phyloP scores from a whole-genome alignment of 1,140 invertebrate species.

The Pollicipes pollicipes region DNA sequence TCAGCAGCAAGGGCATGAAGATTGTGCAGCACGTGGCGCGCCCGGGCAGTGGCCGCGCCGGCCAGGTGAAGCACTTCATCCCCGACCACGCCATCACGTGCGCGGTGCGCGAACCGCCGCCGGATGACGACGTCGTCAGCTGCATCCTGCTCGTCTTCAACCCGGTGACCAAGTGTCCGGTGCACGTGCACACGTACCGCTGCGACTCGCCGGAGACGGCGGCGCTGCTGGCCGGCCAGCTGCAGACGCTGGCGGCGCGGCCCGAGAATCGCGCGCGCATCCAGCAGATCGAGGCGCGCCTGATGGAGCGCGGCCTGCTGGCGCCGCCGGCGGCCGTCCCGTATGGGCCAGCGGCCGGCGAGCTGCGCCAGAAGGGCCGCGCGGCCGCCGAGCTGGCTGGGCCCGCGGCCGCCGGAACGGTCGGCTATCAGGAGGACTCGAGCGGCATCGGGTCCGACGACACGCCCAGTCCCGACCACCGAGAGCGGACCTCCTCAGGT shows the following conservation, averaged over 20 bases:
- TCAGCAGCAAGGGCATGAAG: conserved; percentile 82
- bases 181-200: conserved; percentile 86
- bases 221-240: conserved; percentile 55
- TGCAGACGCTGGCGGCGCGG: conserved; percentile 59
- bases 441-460: conserved; percentile 73
- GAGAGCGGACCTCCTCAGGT: not conserved
- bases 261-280: conserved; percentile 75
- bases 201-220: conserved; percentile 90
- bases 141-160: conserved; percentile 76
- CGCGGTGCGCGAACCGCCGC: conserved; percentile 42
- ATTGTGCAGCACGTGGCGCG: conserved; percentile 53
- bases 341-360: conserved; percentile 8
- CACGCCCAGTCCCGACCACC: conserved; percentile 36
- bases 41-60: conserved; percentile 21
- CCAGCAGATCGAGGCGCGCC: conserved; percentile 48
- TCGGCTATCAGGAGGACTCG: conserved; percentile 20
- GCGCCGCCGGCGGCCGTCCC: conserved; percentile 10
- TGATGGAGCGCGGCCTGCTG: conserved; percentile 31
- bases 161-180: conserved; percentile 65
- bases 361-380: not conserved
- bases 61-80: conserved; percentile 79
- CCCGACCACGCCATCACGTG: conserved; percentile 81
- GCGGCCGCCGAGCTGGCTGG: too few relatives aligned
- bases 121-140: conserved; percentile 71
- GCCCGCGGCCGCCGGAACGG: not conserved